Evolutionary conservation across 1,140 invertebrate genomes (phyloP).

Genomic region (Cataglyphis hispanica): DNA sequence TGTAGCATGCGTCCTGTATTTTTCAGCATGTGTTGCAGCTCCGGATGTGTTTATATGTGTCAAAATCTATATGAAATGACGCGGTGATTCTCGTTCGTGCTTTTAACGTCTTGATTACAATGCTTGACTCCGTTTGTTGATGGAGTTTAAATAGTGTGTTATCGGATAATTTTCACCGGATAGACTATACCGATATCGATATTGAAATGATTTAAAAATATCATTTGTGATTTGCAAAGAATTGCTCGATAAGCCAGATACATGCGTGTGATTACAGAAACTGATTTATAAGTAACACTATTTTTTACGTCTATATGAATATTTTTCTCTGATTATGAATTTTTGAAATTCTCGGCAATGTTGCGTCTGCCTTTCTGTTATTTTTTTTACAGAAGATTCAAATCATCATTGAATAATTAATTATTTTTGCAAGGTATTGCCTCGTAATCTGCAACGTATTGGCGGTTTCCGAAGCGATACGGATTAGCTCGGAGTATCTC

Average conservation of each 20-base stretch:
- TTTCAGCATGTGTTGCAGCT: constrained; percentile 40
- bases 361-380: not conserved
- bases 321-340: constrained; percentile 2
- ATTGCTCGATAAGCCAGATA: constrained; percentile 39
- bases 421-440: constrained; percentile 13
- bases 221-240: not conserved
- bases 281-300: constrained; percentile 28
- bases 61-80: constrained; percentile 21
- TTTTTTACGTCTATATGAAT: not conserved
- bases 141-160: constrained; percentile 35
- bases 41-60: constrained; percentile 51
- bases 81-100: constrained; percentile 47
- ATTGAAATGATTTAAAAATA: constrained; percentile 5
- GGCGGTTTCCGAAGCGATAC: constrained; percentile 48
- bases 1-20: constrained; percentile 35
- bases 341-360: not conserved
- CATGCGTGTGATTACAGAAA: not conserved
- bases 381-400: not conserved
- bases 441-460: constrained; percentile 37
- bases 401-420: constrained; percentile 22
- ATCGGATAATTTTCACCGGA: constrained; percentile 25
- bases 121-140: constrained; percentile 8
- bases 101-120: constrained; percentile 50
- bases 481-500: constrained; percentile 52
- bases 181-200: constrained; percentile 28